These are phyloP conservation scores for Junonia oenone DNA, from an alignment of 2,888 invertebrate genomes.

Conservation along the genomic window DNA sequence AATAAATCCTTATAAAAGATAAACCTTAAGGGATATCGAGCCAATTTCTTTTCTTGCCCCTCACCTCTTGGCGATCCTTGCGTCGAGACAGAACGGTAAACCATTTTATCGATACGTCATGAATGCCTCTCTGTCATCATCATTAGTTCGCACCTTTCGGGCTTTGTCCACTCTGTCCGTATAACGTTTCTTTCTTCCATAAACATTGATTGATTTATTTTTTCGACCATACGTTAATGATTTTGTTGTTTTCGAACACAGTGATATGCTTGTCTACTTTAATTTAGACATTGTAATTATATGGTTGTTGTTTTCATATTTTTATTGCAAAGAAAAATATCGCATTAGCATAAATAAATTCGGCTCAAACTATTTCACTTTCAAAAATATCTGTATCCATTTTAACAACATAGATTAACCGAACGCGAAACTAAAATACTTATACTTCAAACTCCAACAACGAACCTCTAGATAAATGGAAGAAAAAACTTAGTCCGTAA, in stretches of 20 bases:
- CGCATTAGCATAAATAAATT: conserved; percentile 27
- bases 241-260: conserved; percentile 41
- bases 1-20: conserved; percentile 69
- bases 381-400: neutral
- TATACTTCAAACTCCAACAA: neutral
- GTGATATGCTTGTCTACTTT: conserved; percentile 63
- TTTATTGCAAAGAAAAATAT: conserved; percentile 57
- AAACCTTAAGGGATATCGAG: conserved; percentile 59
- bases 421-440: neutral
- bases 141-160: conserved; percentile 73
- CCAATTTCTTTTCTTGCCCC: conserved; percentile 62
- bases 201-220: conserved; percentile 39
- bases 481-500: neutral
- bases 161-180: conserved; percentile 62
- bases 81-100: conserved; percentile 76
- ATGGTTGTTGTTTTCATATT: conserved; percentile 42
- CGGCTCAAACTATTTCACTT: neutral
- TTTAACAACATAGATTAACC: neutral
- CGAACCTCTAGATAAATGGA: neutral
- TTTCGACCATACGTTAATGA: conserved; percentile 31
- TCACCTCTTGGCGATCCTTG: conserved; percentile 70
- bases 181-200: conserved; percentile 53
- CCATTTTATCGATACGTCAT: conserved; percentile 76
- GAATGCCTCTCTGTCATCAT: conserved; percentile 78
- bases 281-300: conserved; percentile 48